Evolutionary conservation across 2,113 vertebrate genomes (phyloP).

Genomic region (Otolemur garnettii): DNA sequence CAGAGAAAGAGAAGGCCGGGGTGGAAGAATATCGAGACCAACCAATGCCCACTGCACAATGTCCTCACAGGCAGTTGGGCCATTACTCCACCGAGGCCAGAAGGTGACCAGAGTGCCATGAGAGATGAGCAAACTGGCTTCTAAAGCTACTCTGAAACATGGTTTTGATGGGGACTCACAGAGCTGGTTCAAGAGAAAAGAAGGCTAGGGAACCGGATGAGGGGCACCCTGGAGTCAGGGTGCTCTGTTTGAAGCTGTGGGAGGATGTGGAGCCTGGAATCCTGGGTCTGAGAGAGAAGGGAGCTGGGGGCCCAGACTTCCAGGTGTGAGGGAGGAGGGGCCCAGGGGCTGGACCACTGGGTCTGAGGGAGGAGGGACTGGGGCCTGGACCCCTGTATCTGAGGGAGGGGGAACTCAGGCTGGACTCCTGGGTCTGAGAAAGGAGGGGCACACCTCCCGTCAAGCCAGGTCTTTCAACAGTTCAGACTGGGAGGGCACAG

Average conservation of each 20-base stretch:
- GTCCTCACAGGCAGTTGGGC: not conserved
- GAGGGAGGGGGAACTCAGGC: too few species aligned
- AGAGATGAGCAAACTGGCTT: not conserved
- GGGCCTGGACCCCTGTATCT: too few species aligned
- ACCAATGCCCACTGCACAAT: not conserved
- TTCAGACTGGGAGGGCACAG: not conserved
- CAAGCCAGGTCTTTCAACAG: not conserved
- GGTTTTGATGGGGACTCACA: not conserved
- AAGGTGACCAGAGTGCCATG: not conserved
- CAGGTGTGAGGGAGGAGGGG: not conserved
- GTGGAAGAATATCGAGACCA: not conserved
- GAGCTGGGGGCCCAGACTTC: too few species aligned
- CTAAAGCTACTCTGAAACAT: not conserved
- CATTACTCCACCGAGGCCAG: not conserved
- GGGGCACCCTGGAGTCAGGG: too few species aligned
- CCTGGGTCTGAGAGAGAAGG: not conserved
- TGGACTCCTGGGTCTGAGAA: too few species aligned
- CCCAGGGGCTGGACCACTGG: too few species aligned
- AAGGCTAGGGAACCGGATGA: too few species aligned
- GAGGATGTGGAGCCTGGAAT: not conserved
- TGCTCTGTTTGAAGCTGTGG: not conserved
- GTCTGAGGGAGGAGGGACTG: too few species aligned
- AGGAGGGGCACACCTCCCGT: too few species aligned
- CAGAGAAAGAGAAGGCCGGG: not conserved
- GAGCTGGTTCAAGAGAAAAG: not conserved